Evolutionary conservation across 2,888 invertebrate species (phyloP).

Genomic region (Strigamia maritima): DNA sequence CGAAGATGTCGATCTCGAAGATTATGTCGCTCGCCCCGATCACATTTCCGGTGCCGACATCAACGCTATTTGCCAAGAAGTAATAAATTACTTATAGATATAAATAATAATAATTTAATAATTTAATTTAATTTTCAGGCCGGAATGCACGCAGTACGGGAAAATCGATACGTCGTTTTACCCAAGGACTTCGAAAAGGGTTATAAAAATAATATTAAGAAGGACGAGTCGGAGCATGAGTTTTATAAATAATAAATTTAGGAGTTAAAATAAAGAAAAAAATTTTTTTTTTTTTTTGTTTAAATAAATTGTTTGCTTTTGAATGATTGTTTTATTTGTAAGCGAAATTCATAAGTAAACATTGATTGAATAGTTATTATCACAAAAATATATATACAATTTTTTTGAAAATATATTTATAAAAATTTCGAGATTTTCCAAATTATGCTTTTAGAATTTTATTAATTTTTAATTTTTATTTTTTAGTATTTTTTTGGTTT

Average conservation of each 20-base stretch:
- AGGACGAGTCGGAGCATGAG: slow-evolving; percentile 98
- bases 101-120: too few relatives aligned
- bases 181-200: slow-evolving; percentile 99
- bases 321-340: background rate
- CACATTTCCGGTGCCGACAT: slow-evolving; percentile 99
- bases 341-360: background rate
- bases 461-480: too few relatives aligned
- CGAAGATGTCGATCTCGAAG: slow-evolving; percentile 98
- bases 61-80: slow-evolving; percentile 98
- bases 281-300: background rate
- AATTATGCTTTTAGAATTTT: too few relatives aligned
- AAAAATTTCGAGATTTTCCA: too few relatives aligned
- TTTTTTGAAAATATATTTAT: too few relatives aligned
- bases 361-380: background rate
- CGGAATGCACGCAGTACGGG: slow-evolving; percentile 99
- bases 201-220: slow-evolving; percentile 99
- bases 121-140: slow-evolving; percentile 63
- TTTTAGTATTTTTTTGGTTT: too few relatives aligned
- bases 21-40: slow-evolving; percentile 97
- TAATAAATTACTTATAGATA: too few relatives aligned
- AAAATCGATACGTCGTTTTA: slow-evolving; percentile 97
- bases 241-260: slow-evolving; percentile 81
- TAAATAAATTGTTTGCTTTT: background rate
- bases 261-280: background rate
- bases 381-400: background rate